Percentiles rank a stretch among this genome's conserved stretches.
Evolutionary conservation across 2,113 vertebrate species (phyloP).

Genomic region (Theristicus caerulescens): DNA sequence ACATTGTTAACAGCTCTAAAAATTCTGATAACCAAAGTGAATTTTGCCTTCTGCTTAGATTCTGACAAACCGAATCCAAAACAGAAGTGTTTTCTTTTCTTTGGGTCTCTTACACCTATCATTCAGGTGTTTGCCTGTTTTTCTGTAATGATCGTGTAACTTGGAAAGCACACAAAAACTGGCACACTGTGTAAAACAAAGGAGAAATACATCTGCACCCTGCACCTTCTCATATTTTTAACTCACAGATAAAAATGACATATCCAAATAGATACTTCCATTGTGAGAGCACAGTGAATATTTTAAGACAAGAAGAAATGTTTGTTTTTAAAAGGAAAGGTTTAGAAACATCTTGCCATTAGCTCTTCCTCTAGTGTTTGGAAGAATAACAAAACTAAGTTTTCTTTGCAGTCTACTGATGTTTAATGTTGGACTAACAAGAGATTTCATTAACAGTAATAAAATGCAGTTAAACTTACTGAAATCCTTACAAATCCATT

Average conservation of each 20-base stretch:
- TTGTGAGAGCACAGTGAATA: not conserved
- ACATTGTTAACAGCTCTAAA: not conserved
- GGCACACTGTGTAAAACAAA: not conserved
- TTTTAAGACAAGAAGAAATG: not conserved
- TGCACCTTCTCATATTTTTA: not conserved
- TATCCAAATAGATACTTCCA: not conserved
- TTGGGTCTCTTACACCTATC: not conserved
- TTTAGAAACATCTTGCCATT: not conserved
- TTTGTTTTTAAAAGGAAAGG: not conserved
- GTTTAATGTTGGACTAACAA: not conserved
- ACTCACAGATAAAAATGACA: not conserved
- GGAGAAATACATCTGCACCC: not conserved
- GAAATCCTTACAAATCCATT: not conserved
- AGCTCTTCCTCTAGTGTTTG: not conserved
- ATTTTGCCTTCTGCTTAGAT: not conserved
- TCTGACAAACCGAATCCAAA: not conserved
- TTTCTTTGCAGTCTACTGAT: not conserved
- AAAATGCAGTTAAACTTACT: not conserved
- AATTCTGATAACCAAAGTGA: not conserved
- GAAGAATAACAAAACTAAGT: slow-evolving; percentile 2
- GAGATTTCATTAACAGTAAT: not conserved
- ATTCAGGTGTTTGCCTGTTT: slow-evolving; percentile 9
- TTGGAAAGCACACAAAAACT: not conserved
- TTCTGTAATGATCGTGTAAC: not conserved
- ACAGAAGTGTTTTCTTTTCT: not conserved